Conservation (phyloP, 2,888 invertebrate genomes). For the Zaprionus lineosus region DNA sequence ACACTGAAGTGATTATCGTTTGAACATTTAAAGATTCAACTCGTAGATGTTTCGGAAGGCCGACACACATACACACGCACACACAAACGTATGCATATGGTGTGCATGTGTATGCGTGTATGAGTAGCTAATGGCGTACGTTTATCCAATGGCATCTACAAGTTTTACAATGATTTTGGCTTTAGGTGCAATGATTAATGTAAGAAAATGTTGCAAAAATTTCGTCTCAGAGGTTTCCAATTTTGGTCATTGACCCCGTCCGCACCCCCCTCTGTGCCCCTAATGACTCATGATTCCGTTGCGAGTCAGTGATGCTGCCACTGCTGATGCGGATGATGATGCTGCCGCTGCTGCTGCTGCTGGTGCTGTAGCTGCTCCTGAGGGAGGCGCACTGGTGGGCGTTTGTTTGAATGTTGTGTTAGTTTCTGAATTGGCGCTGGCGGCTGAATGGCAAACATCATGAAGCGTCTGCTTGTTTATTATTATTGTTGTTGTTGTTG, state of each 20-base stretch:
- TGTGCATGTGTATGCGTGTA: too few relatives aligned
- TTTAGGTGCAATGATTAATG: conserved; percentile 45
- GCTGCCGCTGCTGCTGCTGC: conserved; percentile 21
- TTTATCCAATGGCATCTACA: conserved; percentile 34
- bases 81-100: too few relatives aligned
- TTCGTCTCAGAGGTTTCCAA: conserved; percentile 42
- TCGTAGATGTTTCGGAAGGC: conserved; percentile 28
- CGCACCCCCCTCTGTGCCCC: conserved; percentile 16
- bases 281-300: conserved; percentile 68
- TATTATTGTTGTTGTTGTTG: conserved; percentile 16
- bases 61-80: neutral
- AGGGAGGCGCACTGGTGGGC: conserved; percentile 24
- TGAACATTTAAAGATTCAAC: too few relatives aligned
- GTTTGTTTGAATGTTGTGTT: conserved; percentile 59
- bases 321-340: conserved; percentile 17
- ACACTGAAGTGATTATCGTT: too few relatives aligned
- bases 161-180: conserved; percentile 45
- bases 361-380: conserved; percentile 25
- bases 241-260: conserved; percentile 25
- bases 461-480: conserved; percentile 81
- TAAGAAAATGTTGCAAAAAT: conserved; percentile 35
- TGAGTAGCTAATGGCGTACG: too few relatives aligned
- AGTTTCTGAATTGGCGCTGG: conserved; percentile 65
- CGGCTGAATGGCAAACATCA: conserved; percentile 81
- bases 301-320: conserved; percentile 43